These are phyloP conservation scores for Oncorhynchus clarkii DNA, from an alignment of 2,113 vertebrate species.

Conservation along the genomic window DNA sequence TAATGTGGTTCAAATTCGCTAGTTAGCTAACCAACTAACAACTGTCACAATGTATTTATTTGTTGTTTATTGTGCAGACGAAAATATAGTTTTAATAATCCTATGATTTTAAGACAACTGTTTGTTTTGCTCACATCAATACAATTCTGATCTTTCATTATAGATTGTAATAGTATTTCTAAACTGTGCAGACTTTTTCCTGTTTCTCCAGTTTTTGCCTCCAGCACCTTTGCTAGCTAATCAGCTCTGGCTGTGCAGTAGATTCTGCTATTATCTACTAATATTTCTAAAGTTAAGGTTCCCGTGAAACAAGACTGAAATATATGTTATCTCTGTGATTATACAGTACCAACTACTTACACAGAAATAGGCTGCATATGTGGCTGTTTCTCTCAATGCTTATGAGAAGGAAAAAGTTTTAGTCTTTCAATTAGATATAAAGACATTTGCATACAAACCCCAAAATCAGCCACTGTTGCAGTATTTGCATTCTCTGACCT, in stretches of 20 bases:
- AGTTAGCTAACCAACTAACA: too few relatives aligned
- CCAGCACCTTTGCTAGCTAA: background rate
- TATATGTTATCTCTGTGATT: background rate
- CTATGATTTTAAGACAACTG: too few relatives aligned
- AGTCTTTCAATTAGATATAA: background rate
- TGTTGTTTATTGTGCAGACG: too few relatives aligned
- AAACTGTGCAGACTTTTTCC: too few relatives aligned
- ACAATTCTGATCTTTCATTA: background rate
- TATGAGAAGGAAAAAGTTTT: background rate
- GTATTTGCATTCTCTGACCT: background rate
- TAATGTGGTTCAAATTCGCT: too few relatives aligned
- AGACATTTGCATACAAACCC: background rate
- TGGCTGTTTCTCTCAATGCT: too few relatives aligned
- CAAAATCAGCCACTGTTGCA: background rate
- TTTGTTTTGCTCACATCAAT: background rate
- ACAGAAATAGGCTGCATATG: conserved; percentile 26
- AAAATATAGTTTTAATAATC: too few relatives aligned
- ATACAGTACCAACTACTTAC: conserved; percentile 47
- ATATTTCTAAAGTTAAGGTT: too few relatives aligned
- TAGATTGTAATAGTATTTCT: background rate
- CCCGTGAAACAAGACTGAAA: background rate
- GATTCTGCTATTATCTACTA: too few relatives aligned
- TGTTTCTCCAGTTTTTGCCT: background rate
- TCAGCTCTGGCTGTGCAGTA: too few relatives aligned
- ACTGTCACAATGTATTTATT: too few relatives aligned